Conservation (phyloP, 2,113 vertebrate species). For the Rhizomys pruinosus region DNA sequence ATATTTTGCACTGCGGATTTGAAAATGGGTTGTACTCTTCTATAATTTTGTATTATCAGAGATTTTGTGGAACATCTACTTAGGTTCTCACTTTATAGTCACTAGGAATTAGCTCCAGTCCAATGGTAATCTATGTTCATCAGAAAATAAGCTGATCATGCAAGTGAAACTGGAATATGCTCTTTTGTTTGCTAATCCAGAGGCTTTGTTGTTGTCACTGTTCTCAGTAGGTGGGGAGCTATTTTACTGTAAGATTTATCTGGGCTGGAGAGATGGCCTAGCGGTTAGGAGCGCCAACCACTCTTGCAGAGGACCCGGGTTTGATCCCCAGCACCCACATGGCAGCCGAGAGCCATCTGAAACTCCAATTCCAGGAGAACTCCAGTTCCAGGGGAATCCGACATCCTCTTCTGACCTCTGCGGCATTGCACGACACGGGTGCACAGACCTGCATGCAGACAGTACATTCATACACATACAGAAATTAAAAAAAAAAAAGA, state of each 20-base stretch:
- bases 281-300: too few relatives aligned
- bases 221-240: fast-evolving
- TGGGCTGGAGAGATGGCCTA: too few relatives aligned
- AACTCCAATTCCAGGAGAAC: too few relatives aligned
- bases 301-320: too few relatives aligned
- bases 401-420: too few relatives aligned
- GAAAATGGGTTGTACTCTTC: slow-evolving; percentile 49
- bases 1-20: slow-evolving; percentile 40
- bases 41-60: slow-evolving; percentile 16
- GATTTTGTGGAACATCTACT: not conserved
- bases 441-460: too few relatives aligned
- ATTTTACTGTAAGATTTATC: not conserved
- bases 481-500: too few relatives aligned
- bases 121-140: not conserved
- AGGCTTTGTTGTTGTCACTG: not conserved
- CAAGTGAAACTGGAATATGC: not conserved
- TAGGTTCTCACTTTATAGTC: not conserved
- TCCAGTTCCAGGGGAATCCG: too few relatives aligned
- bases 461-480: too few relatives aligned
- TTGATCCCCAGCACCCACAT: too few relatives aligned
- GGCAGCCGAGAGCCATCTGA: too few relatives aligned
- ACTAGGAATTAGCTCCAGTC: not conserved
- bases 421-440: too few relatives aligned
- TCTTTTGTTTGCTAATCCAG: not conserved
- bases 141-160: not conserved